Evolutionary conservation across 2,113 vertebrate genomes (phyloP), one percentile per base, ranked within the genome.

Genomic region (Arizona elegans): DNA sequence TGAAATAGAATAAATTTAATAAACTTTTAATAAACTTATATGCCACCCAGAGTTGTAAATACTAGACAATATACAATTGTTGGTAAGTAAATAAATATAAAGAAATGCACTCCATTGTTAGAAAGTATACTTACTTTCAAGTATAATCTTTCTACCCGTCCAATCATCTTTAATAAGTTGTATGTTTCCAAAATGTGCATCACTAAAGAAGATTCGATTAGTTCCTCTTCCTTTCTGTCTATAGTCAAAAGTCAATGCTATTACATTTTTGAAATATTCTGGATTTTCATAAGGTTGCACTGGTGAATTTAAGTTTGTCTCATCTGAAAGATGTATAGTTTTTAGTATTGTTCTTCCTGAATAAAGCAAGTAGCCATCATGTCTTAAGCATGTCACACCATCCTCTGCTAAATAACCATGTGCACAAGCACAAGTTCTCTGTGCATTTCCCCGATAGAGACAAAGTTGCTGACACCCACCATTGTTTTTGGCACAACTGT

Each of bases 141-240:
- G 97, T 2, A 99, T 97, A 54, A 99, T 90, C 96, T 97, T 95
- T 97, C 98, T 98, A 94, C 97, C 98, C 10, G 98, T 97, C 99
- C 99, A 99, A 97, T 99, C 99, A 91, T 99, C 99, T 52, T 98
- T 99, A 93, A 99, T 99, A 93, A 99, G 98, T 94, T 99, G 99
- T 95, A 99, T 99, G 96, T 99, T 99, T 95, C 99, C 99, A 95
- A 98, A 99, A 93, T 99, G 99, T 38, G 99, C 98, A 8, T 99
- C 99, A 4, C 99, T 99, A 96, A 99, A 99, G 97, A 99, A 99
- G 13, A 99, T 98, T n/a, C 99, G 98, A 89, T 99, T 99, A 23
- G 97, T 98, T 10, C 98, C 98, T 89, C 95, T 96, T 75, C 97
- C 97, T 96, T 96, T 98, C 95, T 98, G 98, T 81, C 97, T 97